Base-by-base conservation (phyloP, 1,140 invertebrate genomes). In the Drosophila nigromelanica region DNA sequence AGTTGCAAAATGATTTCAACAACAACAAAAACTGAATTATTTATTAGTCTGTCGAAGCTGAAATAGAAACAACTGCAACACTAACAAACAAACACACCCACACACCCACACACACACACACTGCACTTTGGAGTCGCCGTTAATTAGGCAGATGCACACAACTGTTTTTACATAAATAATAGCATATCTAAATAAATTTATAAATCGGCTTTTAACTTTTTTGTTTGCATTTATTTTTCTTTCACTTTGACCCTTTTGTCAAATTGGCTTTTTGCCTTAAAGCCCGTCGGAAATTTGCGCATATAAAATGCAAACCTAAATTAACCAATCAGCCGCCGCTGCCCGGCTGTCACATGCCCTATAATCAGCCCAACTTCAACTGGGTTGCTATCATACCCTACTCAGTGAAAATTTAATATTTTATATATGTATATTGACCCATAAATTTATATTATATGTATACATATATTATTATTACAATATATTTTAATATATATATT, bases 101-200 rank as follows among this genome's bases (percentile, higher is more conserved):
- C 14, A 43, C 39, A 12, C 48, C 1, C 27, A 27, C 27, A 27
- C 27, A 27, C 27, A 27, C 27, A 27, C 5, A 52, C 21, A 0
- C 12, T 72, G 24, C 54, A 67, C 60, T 52, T 43, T 8, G 18
- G 7, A 30, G 14, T n/a, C 52, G 18, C 10, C 18, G 27, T 58
- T 70, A 70, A 71, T 63, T 70, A 55, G 59, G 33, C 67, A 63
- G 42, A 62, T 70, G 67, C 58, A 37, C 48, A 70, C 59, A 70
- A 55, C 39, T 48, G 10, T 21, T 33, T n/a, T 47, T 45, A 54
- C 40, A 62, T 69, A 69, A 60, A 60, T 60, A 50, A 68, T 51
- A 35, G 24, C 1, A 15, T 8, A 47, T 47, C 10, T 47, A 47
- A 39, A 39, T 39, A 27, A 5, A 27, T 42, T 30, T 71, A 27